A percentile compares a stretch with the other conserved stretches of the same genome.
These are phyloP conservation scores for Sipha maydis DNA, from an alignment of 2,888 invertebrate species.

Conservation along the genomic window DNA sequence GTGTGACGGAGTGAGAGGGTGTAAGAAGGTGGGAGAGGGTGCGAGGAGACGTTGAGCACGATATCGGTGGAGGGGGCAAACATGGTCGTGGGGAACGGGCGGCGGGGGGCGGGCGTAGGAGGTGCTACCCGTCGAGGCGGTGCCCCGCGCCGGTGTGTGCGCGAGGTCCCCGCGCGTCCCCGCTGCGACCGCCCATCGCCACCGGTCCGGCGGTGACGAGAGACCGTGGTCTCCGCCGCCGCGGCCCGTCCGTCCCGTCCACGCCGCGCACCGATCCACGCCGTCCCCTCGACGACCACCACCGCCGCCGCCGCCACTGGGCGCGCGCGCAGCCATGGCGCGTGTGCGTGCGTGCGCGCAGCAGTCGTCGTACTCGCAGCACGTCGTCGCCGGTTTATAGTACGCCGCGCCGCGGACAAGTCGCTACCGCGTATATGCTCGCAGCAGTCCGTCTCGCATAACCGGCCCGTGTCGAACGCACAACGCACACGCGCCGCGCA, in stretches of 20 bases:
- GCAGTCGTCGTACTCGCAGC: background rate
- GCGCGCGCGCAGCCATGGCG: constrained; percentile 32
- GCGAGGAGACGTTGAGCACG: no score
- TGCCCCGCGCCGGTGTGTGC: constrained; percentile 20
- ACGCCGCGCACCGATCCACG: background rate
- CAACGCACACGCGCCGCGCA: background rate
- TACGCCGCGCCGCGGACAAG: constrained; percentile 52
- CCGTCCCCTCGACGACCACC: background rate
- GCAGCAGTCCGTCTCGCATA: constrained; percentile 44
- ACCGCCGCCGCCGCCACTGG: background rate
- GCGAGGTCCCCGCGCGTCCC: background rate
- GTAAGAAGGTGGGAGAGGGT: background rate
- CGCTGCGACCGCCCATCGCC: background rate
- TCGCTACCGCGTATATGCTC: constrained; percentile 48
- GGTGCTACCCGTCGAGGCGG: constrained; percentile 50
- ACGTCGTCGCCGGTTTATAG: constrained; percentile 31
- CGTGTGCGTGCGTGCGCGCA: background rate
- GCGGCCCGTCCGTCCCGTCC: background rate
- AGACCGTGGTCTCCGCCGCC: constrained; percentile 12
- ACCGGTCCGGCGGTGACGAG: constrained; percentile 24
- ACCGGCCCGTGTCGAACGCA: constrained; percentile 53
- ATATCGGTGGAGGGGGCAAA: constrained; percentile 59
- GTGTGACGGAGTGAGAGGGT: no score
- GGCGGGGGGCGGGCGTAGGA: constrained; percentile 48
- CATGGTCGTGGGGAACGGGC: constrained; percentile 48